These are phyloP conservation scores for Empidonax traillii DNA, from an alignment of 2,113 vertebrate genomes.

Conservation along the genomic window DNA sequence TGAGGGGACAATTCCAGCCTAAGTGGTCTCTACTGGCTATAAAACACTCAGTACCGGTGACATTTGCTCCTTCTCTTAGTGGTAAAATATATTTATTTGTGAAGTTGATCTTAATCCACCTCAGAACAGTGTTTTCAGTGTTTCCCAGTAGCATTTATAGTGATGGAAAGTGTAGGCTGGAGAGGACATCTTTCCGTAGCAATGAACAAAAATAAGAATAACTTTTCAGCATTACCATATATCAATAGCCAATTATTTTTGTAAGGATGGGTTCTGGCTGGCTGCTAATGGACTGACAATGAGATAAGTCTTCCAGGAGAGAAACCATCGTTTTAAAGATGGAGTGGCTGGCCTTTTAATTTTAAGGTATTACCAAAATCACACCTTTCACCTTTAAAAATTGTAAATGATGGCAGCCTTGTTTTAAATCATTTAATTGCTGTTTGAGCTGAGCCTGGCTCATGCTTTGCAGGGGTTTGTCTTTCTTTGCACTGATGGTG, in stretches of 20 bases:
- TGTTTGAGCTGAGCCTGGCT: neutral
- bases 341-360: slow-evolving; percentile 64
- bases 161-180: slow-evolving; percentile 16
- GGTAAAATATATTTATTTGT: slow-evolving; percentile 28
- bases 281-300: slow-evolving; percentile 63
- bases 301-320: slow-evolving; percentile 59
- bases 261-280: slow-evolving; percentile 58
- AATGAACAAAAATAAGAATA: slow-evolving; percentile 46
- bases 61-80: neutral
- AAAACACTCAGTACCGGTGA: neutral
- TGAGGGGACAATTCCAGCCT: neutral
- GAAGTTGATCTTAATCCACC: slow-evolving; percentile 32
- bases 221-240: slow-evolving; percentile 47
- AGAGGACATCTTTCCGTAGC: slow-evolving; percentile 3
- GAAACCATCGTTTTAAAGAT: slow-evolving; percentile 36
- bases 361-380: slow-evolving; percentile 65
- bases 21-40: neutral
- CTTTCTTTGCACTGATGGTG: slow-evolving; percentile 12
- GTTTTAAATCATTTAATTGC: slow-evolving; percentile 57
- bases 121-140: slow-evolving; percentile 7
- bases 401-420: neutral
- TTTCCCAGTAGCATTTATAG: slow-evolving; percentile 22
- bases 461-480: neutral
- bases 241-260: slow-evolving; percentile 67
- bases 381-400: slow-evolving; percentile 67